Evolutionary conservation across 2,888 invertebrate genomes (phyloP).

Genomic region (Nemotelus nigrinus): DNA sequence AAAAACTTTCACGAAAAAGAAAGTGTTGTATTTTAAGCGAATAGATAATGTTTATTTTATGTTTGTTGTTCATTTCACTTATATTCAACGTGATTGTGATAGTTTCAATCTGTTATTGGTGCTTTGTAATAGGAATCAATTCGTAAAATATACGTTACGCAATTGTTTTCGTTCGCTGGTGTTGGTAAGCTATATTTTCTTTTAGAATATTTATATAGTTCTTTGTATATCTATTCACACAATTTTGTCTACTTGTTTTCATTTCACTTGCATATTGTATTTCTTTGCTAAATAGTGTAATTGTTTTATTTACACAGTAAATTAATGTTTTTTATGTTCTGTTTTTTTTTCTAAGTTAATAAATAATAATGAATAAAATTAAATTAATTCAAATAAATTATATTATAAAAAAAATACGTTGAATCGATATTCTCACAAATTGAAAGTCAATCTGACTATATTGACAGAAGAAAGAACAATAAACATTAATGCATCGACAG

Average conservation of each 20-base stretch:
- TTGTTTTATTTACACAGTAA: conserved; percentile 38
- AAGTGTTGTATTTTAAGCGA: neutral
- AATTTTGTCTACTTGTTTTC: neutral
- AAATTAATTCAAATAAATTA: conserved; percentile 33
- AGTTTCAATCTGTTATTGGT: conserved; percentile 6
- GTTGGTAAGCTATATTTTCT: no score
- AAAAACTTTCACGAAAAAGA: neutral
- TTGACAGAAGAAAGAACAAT: no score
- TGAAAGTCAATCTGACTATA: no score
- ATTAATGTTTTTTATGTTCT: conserved; percentile 12
- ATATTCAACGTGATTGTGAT: no score
- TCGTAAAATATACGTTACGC: conserved; percentile 21
- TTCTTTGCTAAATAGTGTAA: conserved; percentile 25
- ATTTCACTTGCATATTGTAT: conserved; percentile 11
- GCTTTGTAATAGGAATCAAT: conserved; percentile 24
- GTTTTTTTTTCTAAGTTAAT: neutral
- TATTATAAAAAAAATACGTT: conserved; percentile 35
- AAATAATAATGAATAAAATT: conserved; percentile 28
- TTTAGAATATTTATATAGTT: no score
- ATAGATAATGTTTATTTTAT: conserved; percentile 5
- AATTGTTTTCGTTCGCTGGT: neutral
- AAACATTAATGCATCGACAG: no score
- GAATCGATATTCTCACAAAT: no score
- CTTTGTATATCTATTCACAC: no score
- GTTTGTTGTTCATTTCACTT: no score